Evolutionary conservation across 2,888 invertebrate genomes (phyloP).

Genomic region (Athetis lepigone): DNA sequence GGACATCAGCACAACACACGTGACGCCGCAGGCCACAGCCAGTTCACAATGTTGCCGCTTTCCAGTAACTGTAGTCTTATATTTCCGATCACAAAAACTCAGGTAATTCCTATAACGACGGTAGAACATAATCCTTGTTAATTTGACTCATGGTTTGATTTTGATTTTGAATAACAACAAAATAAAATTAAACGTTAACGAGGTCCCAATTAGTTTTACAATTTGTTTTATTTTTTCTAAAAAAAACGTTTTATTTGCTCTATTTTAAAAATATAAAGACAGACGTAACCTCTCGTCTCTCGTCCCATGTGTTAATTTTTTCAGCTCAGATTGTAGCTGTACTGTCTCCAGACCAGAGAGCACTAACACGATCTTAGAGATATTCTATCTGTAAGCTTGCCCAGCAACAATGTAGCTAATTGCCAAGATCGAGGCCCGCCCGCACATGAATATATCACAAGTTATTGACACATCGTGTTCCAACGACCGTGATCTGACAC

Average conservation of each 20-base stretch:
- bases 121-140: too few species aligned
- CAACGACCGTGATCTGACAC: constrained; percentile 21
- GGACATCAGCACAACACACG: constrained; percentile 24
- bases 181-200: too few species aligned
- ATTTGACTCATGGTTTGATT: too few species aligned
- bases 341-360: not conserved
- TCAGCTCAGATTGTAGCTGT: not conserved
- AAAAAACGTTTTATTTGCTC: too few species aligned
- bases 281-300: too few species aligned
- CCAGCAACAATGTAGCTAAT: constrained; percentile 11
- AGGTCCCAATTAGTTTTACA: too few species aligned
- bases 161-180: too few species aligned
- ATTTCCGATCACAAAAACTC: not conserved
- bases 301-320: too few species aligned
- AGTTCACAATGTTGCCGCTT: not conserved
- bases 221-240: too few species aligned
- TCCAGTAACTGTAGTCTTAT: constrained; percentile 7
- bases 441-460: constrained; percentile 31
- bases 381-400: not conserved
- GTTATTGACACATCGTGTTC: constrained; percentile 29
- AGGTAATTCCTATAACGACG: too few species aligned
- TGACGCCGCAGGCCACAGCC: constrained; percentile 22
- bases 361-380: not conserved
- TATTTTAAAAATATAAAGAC: too few species aligned
- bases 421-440: not conserved